phyloP scores from a whole-genome alignment of 1,140 invertebrate genomes.

The Bombus consobrinus region DNA sequence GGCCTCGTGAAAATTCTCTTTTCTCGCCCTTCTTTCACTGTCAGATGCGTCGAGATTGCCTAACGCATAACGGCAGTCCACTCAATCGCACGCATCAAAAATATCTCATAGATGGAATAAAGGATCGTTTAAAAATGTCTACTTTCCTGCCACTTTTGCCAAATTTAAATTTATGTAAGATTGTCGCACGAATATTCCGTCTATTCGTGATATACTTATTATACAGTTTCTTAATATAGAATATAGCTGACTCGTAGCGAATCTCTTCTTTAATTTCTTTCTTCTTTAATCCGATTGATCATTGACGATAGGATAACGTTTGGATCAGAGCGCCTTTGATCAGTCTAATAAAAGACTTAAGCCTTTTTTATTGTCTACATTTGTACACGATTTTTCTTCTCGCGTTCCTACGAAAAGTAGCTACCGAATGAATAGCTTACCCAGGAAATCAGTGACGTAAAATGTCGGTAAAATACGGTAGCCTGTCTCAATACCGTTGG shows the following conservation, averaged over 20 bases:
- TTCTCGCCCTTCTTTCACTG: neutral
- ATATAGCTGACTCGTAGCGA: neutral
- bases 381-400: neutral
- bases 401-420: neutral
- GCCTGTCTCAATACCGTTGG: too few relatives aligned
- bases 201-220: neutral
- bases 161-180: too few relatives aligned
- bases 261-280: neutral
- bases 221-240: too few relatives aligned
- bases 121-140: too few relatives aligned
- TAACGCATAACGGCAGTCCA: too few relatives aligned
- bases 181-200: neutral
- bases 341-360: neutral
- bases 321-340: neutral
- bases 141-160: too few relatives aligned
- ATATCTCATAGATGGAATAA: too few relatives aligned
- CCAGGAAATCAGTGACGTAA: neutral
- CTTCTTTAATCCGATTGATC: too few relatives aligned
- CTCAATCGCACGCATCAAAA: too few relatives aligned
- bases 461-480: neutral
- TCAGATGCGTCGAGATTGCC: neutral
- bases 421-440: neutral
- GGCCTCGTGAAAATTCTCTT: neutral
- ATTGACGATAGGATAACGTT: neutral
- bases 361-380: neutral